Evolutionary conservation across 2,797 vertebrate genomes (phyloP).

Genomic region (Glossophaga mutica): DNA sequence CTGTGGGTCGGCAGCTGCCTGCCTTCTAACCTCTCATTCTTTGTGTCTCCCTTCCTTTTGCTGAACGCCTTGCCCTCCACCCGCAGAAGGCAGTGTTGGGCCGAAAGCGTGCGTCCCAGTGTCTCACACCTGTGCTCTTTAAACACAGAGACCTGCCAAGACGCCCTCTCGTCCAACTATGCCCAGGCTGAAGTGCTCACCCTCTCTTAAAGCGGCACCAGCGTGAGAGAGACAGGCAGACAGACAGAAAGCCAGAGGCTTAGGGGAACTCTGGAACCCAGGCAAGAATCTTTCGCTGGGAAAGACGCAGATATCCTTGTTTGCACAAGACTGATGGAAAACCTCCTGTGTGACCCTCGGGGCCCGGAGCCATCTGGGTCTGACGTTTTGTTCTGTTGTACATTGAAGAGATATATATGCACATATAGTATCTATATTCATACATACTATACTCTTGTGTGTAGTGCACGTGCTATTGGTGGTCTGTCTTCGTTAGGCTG

Average conservation of each 20-base stretch:
- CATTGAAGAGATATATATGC: slow-evolving; percentile 69
- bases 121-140: slow-evolving; percentile 75
- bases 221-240: slow-evolving; percentile 73
- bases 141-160: slow-evolving; percentile 83
- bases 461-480: slow-evolving; percentile 73
- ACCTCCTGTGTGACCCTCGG: slow-evolving; percentile 2
- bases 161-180: slow-evolving; percentile 80
- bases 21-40: slow-evolving; percentile 57
- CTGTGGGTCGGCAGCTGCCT: slow-evolving; percentile 18
- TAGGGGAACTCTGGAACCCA: slow-evolving; percentile 64
- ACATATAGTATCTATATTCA: slow-evolving; percentile 75
- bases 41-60: slow-evolving; percentile 69
- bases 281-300: slow-evolving; percentile 54
- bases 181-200: slow-evolving; percentile 82
- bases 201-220: slow-evolving; percentile 81
- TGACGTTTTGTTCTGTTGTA: slow-evolving; percentile 58
- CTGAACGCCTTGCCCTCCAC: slow-evolving; percentile 47
- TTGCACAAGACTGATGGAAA: slow-evolving; percentile 73
- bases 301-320: slow-evolving; percentile 72
- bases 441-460: slow-evolving; percentile 73
- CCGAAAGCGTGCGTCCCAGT: slow-evolving; percentile 48
- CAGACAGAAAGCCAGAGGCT: slow-evolving; percentile 68
- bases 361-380: slow-evolving; percentile 52
- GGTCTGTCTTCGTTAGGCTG: slow-evolving; percentile 68
- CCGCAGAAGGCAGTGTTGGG: slow-evolving; percentile 55